Base-by-base conservation (phyloP, 2,888 invertebrate species). In the Pandemis corylana region DNA sequence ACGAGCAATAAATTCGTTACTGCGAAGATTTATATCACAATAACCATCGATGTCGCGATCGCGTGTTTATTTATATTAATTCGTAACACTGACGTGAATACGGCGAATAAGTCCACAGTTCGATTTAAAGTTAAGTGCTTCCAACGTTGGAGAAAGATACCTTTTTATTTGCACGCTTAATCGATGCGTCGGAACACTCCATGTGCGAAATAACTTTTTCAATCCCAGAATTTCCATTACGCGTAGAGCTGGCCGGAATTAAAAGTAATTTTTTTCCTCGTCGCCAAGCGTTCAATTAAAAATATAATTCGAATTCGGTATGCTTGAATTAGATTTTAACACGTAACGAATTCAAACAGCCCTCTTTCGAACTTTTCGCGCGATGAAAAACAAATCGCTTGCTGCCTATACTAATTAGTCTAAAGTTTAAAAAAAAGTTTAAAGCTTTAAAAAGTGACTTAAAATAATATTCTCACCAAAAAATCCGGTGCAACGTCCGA, bases 401-500 rank as follows among this genome's bases (percentile, higher is more conserved):
- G 56, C 71, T 15, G 71, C 71, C 7, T 36, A 51, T 41, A 59
- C 46, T 59, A 59, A 59, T 71, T 61, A 61, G 28, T 49, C 28
- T 66, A 5, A 53, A 75, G 59, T 36, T n/a, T n/a, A n/a, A n/a
- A n/a, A n/a, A n/a, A n/a, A n/a, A n/a, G n/a, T n/a, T n/a, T n/a
- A n/a, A n/a, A n/a, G 7, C 20, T 15, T 56, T 56, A 2, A 15
- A 20, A 56, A 56, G 7, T 56, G 9, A 56, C 7, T 53, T 56
- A 56, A 10, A 59, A 28, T 28, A 56, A 41, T 12, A 7, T 73
- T 83, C 90, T 89, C 80, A 93, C 93, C 93, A 88, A 87, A 84
- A 81, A 89, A 80, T 82, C 89, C 86, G 79, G 84, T 80, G 87
- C 90, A 91, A 82, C 85, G 87, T 84, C 86, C 87, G 92, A 93